Evolutionary conservation across 2,888 invertebrate genomes (phyloP).

Genomic region (Mactromeris polynyma): DNA sequence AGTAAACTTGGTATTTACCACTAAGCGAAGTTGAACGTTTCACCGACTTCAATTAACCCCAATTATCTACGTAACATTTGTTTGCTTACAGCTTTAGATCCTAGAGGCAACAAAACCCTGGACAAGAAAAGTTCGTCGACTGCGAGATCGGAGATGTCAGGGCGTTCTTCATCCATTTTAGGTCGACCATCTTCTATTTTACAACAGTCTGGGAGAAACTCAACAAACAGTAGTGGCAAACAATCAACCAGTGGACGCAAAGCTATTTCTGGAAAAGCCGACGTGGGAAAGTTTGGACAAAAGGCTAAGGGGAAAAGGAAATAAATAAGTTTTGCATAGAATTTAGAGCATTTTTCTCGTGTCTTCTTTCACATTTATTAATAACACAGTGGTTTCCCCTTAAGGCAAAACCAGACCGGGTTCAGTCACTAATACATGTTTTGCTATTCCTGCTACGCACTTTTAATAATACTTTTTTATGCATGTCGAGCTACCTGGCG

Average conservation of each 20-base stretch:
- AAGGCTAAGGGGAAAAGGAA: constrained; percentile 39
- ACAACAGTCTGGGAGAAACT: constrained; percentile 33
- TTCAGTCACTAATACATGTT: no score
- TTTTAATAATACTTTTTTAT: no score
- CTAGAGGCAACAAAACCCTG: constrained; percentile 19
- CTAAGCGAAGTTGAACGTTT: no score
- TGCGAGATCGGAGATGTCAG: constrained; percentile 33
- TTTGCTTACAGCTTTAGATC: constrained; percentile 13
- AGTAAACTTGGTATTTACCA: no score
- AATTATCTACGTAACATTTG: not conserved
- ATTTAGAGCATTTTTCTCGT: no score
- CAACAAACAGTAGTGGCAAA: constrained; percentile 23
- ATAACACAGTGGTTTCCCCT: no score
- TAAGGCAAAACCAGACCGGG: no score
- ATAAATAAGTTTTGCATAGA: not conserved
- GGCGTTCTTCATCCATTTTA: constrained; percentile 50
- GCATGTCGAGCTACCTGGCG: no score
- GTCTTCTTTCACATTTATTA: no score
- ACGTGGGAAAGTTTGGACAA: not conserved
- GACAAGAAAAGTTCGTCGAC: not conserved
- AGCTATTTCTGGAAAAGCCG: not conserved
- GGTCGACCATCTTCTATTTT: constrained; percentile 45
- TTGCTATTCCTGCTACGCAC: no score
- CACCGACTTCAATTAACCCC: no score
- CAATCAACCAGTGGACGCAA: constrained; percentile 33